phyloP scores from a whole-genome alignment of 1,140 invertebrate genomes.

The Dreissena rostriformis region DNA sequence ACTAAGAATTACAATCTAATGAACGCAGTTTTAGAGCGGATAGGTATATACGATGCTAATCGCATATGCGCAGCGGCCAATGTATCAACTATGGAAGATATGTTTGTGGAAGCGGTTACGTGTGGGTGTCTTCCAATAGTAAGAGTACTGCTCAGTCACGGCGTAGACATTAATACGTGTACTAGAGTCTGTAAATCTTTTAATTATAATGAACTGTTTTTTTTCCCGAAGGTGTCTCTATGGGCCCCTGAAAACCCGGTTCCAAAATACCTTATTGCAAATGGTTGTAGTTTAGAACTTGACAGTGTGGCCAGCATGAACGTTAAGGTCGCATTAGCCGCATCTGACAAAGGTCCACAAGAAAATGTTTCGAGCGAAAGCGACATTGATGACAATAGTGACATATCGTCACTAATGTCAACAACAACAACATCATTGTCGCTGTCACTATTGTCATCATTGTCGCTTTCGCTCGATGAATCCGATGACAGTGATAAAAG shows the following conservation, averaged over 20 bases:
- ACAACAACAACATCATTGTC: no score
- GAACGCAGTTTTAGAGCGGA: conserved; percentile 35
- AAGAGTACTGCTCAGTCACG: conserved; percentile 32
- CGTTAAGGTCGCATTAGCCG: not conserved
- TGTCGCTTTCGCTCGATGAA: no score
- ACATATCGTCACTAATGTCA: no score
- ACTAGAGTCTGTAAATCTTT: no score
- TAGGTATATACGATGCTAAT: not conserved
- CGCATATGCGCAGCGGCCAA: not conserved
- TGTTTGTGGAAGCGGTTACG: not conserved
- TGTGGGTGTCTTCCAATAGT: conserved; percentile 14
- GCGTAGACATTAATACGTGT: conserved; percentile 37
- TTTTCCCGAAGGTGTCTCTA: conserved; percentile 5
- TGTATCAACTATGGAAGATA: not conserved
- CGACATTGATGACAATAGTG: conserved; percentile 22
- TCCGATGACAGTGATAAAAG: conserved; percentile 27
- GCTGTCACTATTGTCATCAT: no score
- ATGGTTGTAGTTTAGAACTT: conserved; percentile 33
- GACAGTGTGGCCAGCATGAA: not conserved
- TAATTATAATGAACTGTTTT: not conserved
- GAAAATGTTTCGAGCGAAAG: not conserved
- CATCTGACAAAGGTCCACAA: no score
- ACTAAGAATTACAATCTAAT: conserved; percentile 27
- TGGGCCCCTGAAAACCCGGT: conserved; percentile 9
- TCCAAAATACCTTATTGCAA: conserved; percentile 27